Percentiles rank a stretch among this genome's conserved stretches.
phyloP scores from a whole-genome alignment of 2,888 invertebrate species.

The Thera obeliscata region DNA sequence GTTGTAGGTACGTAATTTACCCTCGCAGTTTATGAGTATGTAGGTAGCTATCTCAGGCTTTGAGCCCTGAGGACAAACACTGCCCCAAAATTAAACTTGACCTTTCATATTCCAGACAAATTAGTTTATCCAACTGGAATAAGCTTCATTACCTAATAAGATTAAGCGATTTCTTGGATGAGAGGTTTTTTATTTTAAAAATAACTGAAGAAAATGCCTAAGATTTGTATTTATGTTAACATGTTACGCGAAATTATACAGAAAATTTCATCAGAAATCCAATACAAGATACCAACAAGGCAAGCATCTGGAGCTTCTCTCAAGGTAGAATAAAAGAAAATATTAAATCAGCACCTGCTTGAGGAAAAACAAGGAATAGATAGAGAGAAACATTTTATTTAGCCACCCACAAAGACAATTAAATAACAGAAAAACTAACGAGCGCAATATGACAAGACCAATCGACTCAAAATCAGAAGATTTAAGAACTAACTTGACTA shows the following conservation, averaged over 20 bases:
- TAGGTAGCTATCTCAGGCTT: slow-evolving; percentile 14
- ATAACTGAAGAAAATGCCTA: neutral
- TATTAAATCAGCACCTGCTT: too few species aligned
- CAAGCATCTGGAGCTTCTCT: too few species aligned
- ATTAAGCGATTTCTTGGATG: slow-evolving; percentile 17
- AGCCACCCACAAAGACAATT: too few species aligned
- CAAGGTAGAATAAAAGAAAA: too few species aligned
- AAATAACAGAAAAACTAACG: too few species aligned
- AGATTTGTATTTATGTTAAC: neutral
- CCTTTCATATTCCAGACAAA: slow-evolving; percentile 38
- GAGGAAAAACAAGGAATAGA: too few species aligned
- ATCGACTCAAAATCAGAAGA: too few species aligned
- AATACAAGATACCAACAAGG: neutral
- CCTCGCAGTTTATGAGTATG: slow-evolving; percentile 21
- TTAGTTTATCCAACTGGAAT: slow-evolving; percentile 29
- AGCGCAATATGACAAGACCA: too few species aligned
- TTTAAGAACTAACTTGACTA: too few species aligned
- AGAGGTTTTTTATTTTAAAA: slow-evolving; percentile 11
- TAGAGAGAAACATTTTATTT: too few species aligned
- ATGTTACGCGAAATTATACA: neutral
- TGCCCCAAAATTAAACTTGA: slow-evolving; percentile 47
- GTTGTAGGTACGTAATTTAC: slow-evolving; percentile 19
- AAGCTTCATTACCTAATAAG: slow-evolving; percentile 26
- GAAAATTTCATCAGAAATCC: slow-evolving; percentile 1
- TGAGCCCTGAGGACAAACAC: slow-evolving; percentile 19